Evolutionary conservation across 2,888 invertebrate species (phyloP).

Genomic region (Athalia rosae): DNA sequence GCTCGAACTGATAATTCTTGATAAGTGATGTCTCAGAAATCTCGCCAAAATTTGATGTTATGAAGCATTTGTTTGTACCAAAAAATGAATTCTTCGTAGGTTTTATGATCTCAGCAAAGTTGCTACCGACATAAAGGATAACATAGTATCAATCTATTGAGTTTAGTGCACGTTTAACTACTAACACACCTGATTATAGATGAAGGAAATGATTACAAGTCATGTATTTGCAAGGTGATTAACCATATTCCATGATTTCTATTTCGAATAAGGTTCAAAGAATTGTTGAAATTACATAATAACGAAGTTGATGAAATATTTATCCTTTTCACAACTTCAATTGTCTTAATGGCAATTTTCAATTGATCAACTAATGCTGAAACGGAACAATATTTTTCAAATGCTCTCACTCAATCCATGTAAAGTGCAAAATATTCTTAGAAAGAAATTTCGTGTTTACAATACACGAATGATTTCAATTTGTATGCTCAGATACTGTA

Average conservation of each 20-base stretch:
- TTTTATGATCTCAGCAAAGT: conserved; percentile 1
- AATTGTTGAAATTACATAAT: not conserved
- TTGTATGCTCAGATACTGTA: too few species aligned
- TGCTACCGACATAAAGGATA: not conserved
- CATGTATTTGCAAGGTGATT: not conserved
- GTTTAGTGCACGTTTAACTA: conserved; percentile 3
- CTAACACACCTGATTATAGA: not conserved
- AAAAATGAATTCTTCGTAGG: not conserved
- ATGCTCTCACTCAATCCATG: too few species aligned
- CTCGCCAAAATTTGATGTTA: too few species aligned
- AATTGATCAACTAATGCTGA: too few species aligned
- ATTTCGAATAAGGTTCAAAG: not conserved
- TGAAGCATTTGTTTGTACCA: not conserved
- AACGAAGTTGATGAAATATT: too few species aligned
- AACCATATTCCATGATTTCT: too few species aligned
- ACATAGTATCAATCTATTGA: not conserved
- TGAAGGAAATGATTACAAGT: not conserved
- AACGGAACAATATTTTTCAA: too few species aligned
- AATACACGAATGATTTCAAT: too few species aligned
- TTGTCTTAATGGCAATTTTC: too few species aligned
- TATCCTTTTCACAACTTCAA: too few species aligned
- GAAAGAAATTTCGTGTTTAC: too few species aligned
- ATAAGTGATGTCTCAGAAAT: not conserved
- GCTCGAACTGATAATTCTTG: not conserved
- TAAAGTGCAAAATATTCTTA: too few species aligned